Conservation (phyloP, 2,888 invertebrate genomes). For the Steinernema scapterisci region DNA sequence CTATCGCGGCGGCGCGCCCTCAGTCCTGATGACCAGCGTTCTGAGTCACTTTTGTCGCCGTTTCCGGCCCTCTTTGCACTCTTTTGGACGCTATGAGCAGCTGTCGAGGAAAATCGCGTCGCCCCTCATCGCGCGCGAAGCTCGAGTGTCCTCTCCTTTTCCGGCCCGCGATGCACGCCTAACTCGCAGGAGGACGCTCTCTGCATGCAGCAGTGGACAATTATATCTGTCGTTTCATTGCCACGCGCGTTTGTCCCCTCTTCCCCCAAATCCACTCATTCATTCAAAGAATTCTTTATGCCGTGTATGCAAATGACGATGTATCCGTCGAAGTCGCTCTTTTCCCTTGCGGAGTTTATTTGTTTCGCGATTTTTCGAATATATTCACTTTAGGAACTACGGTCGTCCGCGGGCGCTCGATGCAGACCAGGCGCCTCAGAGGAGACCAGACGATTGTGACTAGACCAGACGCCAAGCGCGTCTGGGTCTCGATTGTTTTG, state of each 20-base stretch:
- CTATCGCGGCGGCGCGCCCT: too few species aligned
- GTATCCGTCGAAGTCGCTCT: neutral
- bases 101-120: neutral
- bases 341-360: neutral
- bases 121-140: conserved; percentile 12
- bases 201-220: conserved; percentile 11
- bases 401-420: too few species aligned
- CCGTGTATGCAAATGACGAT: neutral
- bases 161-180: neutral
- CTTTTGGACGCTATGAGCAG: neutral
- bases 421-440: too few species aligned
- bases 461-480: too few species aligned
- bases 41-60: too few species aligned
- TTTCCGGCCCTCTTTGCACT: neutral
- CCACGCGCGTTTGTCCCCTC: neutral
- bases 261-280: neutral
- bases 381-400: too few species aligned
- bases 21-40: too few species aligned
- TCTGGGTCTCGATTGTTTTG: too few species aligned
- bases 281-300: neutral
- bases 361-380: neutral
- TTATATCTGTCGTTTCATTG: conserved; percentile 13
- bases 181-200: neutral
- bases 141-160: neutral
- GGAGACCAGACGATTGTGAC: too few species aligned